These are phyloP conservation scores for Caenorhabditis elegans DNA, from an alignment of 1,140 invertebrate genomes.

Conservation along the genomic window DNA sequence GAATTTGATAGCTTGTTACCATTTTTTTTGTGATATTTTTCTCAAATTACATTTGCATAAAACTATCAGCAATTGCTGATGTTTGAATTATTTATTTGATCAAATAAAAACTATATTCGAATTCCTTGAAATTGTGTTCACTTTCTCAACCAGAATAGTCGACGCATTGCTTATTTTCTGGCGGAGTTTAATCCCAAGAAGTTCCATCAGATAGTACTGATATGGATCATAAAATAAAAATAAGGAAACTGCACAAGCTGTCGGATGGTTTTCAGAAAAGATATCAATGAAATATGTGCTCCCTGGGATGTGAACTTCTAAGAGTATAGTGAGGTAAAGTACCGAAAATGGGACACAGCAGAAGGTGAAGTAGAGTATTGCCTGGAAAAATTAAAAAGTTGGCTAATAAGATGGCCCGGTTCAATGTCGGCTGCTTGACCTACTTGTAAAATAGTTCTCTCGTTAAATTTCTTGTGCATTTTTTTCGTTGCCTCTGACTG, in stretches of 20 bases:
- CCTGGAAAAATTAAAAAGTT: too few species aligned
- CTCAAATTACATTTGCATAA: too few species aligned
- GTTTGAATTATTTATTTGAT: too few species aligned
- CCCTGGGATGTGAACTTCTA: neutral
- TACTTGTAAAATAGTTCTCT: neutral
- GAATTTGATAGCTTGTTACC: too few species aligned
- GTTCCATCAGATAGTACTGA: neutral
- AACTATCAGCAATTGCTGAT: too few species aligned
- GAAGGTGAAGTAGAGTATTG: neutral
- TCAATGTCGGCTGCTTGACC: too few species aligned
- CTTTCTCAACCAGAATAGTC: too few species aligned
- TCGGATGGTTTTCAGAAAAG: neutral
- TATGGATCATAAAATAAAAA: conserved; percentile 11
- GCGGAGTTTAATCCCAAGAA: too few species aligned
- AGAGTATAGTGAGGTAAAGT: neutral
- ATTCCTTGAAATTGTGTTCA: neutral
- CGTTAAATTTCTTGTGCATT: conserved; percentile 4
- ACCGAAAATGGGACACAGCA: neutral
- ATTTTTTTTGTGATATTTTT: too few species aligned
- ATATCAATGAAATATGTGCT: neutral
- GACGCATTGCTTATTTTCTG: too few species aligned
- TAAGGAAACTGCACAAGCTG: neutral
- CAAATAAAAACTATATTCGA: too few species aligned
- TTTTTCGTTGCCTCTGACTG: neutral
- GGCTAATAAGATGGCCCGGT: too few species aligned